A percentile compares a stretch with the other conserved stretches of the same genome.
Evolutionary conservation across 1,140 invertebrate genomes (phyloP).

Genomic region (Hormaphis cornu): DNA sequence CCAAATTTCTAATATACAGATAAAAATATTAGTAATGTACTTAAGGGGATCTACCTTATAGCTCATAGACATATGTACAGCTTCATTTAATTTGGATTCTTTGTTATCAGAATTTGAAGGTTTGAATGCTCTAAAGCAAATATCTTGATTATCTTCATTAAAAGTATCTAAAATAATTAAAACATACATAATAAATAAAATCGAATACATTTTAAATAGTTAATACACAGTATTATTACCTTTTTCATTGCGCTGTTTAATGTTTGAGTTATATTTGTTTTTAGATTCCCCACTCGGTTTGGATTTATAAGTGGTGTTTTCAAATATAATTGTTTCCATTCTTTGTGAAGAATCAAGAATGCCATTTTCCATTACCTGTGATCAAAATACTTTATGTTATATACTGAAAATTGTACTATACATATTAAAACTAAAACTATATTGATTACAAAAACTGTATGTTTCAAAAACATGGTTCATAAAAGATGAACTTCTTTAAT

Average conservation of each 20-base stretch:
- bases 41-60: conserved; percentile 44
- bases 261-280: conserved; percentile 46
- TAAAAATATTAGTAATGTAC: not conserved
- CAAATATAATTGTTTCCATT: conserved; percentile 82
- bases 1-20: not conserved
- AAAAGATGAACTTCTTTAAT: too few relatives aligned
- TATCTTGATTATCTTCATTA: conserved; percentile 39
- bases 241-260: conserved; percentile 43
- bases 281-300: conserved; percentile 47
- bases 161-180: conserved; percentile 36
- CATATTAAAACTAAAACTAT: too few relatives aligned
- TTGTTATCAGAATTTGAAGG: conserved; percentile 52
- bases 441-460: too few relatives aligned
- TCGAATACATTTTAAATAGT: not conserved
- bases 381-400: conserved; percentile 9
- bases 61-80: conserved; percentile 52
- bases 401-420: too few relatives aligned
- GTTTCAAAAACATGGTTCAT: too few relatives aligned
- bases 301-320: conserved; percentile 80
- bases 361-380: conserved; percentile 48
- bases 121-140: conserved; percentile 50
- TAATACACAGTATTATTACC: conserved; percentile 38
- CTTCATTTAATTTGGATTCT: conserved; percentile 44
- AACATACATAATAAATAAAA: not conserved
- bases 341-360: conserved; percentile 65